Percentiles rank a stretch among this genome's conserved stretches.
phyloP scores from a whole-genome alignment of 1,140 invertebrate genomes.

The Phocides pigmalion region DNA sequence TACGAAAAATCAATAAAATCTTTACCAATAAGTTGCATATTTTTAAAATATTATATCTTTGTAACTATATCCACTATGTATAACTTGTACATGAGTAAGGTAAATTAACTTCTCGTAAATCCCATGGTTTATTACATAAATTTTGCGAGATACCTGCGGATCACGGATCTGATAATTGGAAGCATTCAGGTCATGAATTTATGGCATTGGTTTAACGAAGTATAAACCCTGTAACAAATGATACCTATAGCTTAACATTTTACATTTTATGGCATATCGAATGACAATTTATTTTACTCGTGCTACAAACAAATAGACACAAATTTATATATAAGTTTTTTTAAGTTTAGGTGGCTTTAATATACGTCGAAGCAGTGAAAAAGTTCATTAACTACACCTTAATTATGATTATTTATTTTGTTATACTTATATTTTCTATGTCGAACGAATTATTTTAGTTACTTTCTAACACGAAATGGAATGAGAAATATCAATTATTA shows the following conservation, averaged over 20 bases:
- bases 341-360: too few relatives aligned
- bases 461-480: background rate
- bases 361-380: too few relatives aligned
- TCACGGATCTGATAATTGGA: constrained; percentile 22
- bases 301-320: too few relatives aligned
- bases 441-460: background rate
- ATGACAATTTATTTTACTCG: background rate
- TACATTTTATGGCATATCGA: constrained; percentile 8
- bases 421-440: too few relatives aligned
- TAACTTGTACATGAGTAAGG: background rate
- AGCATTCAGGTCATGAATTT: constrained; percentile 22
- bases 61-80: too few relatives aligned
- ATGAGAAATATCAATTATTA: constrained; percentile 1
- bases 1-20: too few relatives aligned
- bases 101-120: constrained; percentile 17
- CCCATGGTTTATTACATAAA: constrained; percentile 12
- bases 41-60: too few relatives aligned
- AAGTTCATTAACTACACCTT: too few relatives aligned
- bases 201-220: constrained; percentile 5
- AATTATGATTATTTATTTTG: too few relatives aligned
- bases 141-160: constrained; percentile 18
- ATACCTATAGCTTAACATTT: constrained; percentile 6
- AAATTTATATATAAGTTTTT: too few relatives aligned
- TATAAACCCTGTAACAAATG: constrained; percentile 10
- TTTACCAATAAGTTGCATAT: too few relatives aligned